Conservation (phyloP, 92 coral and sea anemone genomes). For the Epizoanthus scotinus region DNA sequence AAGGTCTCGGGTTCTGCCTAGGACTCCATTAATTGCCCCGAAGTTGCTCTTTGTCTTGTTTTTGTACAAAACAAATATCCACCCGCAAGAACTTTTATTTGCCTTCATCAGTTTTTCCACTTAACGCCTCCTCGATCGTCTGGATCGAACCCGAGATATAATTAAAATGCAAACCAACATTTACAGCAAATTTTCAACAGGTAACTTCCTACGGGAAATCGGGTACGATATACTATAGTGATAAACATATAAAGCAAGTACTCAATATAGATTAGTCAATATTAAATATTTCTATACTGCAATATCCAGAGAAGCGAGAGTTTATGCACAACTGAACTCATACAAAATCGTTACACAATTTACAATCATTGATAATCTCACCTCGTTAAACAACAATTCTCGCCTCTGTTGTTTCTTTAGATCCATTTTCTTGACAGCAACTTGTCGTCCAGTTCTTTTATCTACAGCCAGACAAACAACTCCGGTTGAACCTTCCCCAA, state of each 20-base stretch:
- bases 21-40: neutral
- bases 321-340: neutral
- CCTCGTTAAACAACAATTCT: constrained; percentile 97
- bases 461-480: constrained; percentile 96
- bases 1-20: neutral
- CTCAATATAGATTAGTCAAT: neutral
- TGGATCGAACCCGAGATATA: neutral
- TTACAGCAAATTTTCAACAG: too few species aligned
- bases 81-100: constrained; percentile 7
- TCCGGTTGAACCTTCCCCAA: constrained; percentile 99
- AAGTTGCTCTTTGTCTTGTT: neutral
- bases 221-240: constrained; percentile 20
- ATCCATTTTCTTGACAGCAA: constrained; percentile 98
- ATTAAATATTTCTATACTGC: neutral
- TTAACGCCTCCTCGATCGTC: neutral
- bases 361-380: constrained; percentile 57
- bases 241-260: constrained; percentile 12
- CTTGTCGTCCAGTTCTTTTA: constrained; percentile 87
- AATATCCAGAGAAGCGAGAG: constrained; percentile 3
- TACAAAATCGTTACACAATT: constrained; percentile 31
- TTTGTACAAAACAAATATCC: constrained; percentile 7
- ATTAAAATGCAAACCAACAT: neutral
- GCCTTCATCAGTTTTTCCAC: neutral
- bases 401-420: constrained; percentile 93
- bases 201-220: constrained; percentile 16